Percentiles rank a stretch among this genome's conserved stretches.
phyloP scores from a whole-genome alignment of 2,797 vertebrate genomes.

The Urosaurus nigricauda region DNA sequence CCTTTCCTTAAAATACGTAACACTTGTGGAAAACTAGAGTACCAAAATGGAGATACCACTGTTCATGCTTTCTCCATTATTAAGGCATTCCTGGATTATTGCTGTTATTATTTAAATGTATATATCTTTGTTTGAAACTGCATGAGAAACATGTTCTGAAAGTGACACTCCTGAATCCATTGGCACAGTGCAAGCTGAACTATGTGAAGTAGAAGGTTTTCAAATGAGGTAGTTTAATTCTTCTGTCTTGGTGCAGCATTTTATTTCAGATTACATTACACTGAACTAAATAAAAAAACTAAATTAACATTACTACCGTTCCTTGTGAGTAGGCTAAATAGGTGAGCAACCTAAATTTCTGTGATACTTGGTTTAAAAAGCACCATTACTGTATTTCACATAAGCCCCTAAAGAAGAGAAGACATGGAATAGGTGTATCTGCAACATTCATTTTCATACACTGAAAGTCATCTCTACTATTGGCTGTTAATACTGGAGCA shows the following conservation, averaged over 20 bases:
- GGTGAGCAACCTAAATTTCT: conserved; percentile 39
- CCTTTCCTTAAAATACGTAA: conserved; percentile 15
- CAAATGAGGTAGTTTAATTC: conserved; percentile 35
- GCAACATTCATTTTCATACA: conserved; percentile 74
- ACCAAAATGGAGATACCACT: conserved; percentile 8
- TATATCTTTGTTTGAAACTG: conserved; percentile 36
- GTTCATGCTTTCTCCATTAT: background rate
- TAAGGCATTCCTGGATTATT: conserved; percentile 34
- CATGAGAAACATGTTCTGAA: conserved; percentile 43
- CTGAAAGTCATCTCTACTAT: conserved; percentile 78
- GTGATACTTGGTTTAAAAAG: conserved; percentile 72
- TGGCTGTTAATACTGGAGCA: conserved; percentile 69
- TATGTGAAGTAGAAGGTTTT: conserved; percentile 50
- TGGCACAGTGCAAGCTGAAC: conserved; percentile 52
- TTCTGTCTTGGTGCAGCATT: conserved; percentile 28
- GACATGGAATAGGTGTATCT: conserved; percentile 72
- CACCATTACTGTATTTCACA: conserved; percentile 79
- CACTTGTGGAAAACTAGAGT: background rate
- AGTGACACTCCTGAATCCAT: conserved; percentile 32
- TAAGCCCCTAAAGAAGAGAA: conserved; percentile 55
- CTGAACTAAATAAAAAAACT: conserved; percentile 46
- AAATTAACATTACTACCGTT: conserved; percentile 2
- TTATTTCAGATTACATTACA: conserved; percentile 1
- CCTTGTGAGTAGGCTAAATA: conserved; percentile 25
- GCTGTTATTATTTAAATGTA: conserved; percentile 42